Conservation (phyloP, 2,888 invertebrate species). For the Willowsia nigromaculata region DNA sequence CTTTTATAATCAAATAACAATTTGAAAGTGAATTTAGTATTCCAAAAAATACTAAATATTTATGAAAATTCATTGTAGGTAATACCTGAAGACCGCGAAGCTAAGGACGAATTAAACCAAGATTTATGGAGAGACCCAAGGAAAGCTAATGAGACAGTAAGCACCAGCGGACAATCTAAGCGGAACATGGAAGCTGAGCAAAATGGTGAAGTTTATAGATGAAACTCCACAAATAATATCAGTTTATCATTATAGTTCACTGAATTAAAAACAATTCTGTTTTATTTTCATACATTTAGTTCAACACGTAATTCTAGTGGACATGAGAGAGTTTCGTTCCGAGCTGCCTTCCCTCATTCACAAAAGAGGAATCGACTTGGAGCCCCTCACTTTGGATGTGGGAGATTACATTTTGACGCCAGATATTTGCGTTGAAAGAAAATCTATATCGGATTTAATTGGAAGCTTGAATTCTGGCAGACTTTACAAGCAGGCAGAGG, state of each 20-base stretch:
- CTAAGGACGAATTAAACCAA: slow-evolving; percentile 86
- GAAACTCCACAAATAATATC: neutral
- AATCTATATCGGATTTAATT: slow-evolving; percentile 96
- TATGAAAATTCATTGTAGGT: no score
- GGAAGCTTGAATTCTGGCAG: slow-evolving; percentile 97
- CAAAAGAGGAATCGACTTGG: slow-evolving; percentile 93
- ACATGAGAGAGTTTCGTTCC: slow-evolving; percentile 98
- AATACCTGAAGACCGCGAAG: slow-evolving; percentile 92
- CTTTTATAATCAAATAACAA: no score
- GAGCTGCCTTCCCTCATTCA: slow-evolving; percentile 97
- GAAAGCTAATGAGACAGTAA: slow-evolving; percentile 81
- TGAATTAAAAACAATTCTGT: neutral
- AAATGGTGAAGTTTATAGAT: slow-evolving; percentile 81
- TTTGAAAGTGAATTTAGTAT: neutral
- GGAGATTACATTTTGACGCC: slow-evolving; percentile 96
- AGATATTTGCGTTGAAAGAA: slow-evolving; percentile 97
- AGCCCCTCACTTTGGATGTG: slow-evolving; percentile 93
- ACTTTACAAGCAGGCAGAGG: slow-evolving; percentile 93
- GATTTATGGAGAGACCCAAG: slow-evolving; percentile 80
- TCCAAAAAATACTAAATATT: no score
- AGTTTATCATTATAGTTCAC: neutral
- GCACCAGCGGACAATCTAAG: slow-evolving; percentile 84
- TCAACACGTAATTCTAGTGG: slow-evolving; percentile 85
- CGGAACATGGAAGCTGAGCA: slow-evolving; percentile 80
- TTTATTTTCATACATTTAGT: slow-evolving; percentile 40